phyloP scores from a whole-genome alignment of 2,797 vertebrate species.

The Hypotaenidia okinawae region DNA sequence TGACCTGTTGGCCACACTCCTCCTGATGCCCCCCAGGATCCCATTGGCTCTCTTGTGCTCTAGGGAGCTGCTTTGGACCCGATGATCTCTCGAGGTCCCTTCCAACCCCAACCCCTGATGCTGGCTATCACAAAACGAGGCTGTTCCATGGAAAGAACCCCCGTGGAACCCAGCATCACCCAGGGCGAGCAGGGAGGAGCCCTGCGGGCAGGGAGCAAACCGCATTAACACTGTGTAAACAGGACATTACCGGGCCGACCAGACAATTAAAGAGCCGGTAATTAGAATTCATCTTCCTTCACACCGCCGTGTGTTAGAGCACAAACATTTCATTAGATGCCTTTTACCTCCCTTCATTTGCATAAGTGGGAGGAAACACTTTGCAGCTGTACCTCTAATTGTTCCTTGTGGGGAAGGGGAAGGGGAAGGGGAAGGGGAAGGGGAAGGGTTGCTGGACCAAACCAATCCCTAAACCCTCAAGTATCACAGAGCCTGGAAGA shows the following conservation, averaged over 20 bases:
- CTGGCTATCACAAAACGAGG: accelerated
- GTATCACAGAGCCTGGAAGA: too few species aligned
- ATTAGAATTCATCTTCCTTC: slow-evolving; percentile 81
- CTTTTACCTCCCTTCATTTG: slow-evolving; percentile 78
- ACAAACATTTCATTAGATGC: slow-evolving; percentile 80
- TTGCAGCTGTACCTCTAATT: slow-evolving; percentile 60
- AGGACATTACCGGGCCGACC: slow-evolving; percentile 74
- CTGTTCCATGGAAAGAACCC: neutral
- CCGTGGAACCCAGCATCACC: neutral
- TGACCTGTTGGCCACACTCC: too few species aligned
- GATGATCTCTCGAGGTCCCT: too few species aligned
- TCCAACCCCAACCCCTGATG: too few species aligned
- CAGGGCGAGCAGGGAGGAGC: neutral
- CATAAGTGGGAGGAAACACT: slow-evolving; percentile 76
- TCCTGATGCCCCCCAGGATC: too few species aligned
- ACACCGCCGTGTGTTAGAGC: slow-evolving; percentile 63
- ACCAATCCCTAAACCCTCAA: neutral
- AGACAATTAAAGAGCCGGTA: slow-evolving; percentile 80
- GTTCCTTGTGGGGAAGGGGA: neutral
- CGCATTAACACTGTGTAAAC: slow-evolving; percentile 53
- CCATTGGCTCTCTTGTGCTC: too few species aligned
- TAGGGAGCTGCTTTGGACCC: too few species aligned
- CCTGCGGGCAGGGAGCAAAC: slow-evolving; percentile 3
- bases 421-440: too few species aligned
- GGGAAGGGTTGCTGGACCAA: neutral